Evolutionary conservation across 2,113 vertebrate species (phyloP).

Genomic region (Anser brachyrhynchus): DNA sequence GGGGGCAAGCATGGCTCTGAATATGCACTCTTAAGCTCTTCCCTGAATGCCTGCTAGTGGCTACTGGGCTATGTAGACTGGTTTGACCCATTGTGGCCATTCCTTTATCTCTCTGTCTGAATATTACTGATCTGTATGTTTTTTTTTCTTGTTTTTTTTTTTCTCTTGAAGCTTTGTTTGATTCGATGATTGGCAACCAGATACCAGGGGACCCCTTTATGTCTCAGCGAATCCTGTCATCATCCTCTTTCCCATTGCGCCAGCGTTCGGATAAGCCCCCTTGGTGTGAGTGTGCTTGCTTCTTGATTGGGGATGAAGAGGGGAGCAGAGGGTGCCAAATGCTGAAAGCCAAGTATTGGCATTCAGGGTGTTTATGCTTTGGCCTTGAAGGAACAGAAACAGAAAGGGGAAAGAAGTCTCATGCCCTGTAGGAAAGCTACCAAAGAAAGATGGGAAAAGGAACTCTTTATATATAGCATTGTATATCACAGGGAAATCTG

Average conservation of each 20-base stretch:
- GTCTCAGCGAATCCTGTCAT: constrained; percentile 87
- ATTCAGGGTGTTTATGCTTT: neutral
- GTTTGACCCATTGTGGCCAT: neutral
- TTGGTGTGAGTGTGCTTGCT: constrained; percentile 89
- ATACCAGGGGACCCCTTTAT: constrained; percentile 85
- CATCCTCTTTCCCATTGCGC: constrained; percentile 82
- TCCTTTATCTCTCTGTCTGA: neutral
- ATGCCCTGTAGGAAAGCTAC: neutral
- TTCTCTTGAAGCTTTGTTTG: constrained; percentile 83
- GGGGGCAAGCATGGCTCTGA: neutral
- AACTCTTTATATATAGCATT: neutral
- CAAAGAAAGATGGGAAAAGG: neutral
- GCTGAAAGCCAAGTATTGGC: neutral
- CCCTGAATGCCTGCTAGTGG: rapidly evolving
- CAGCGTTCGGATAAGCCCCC: constrained; percentile 91
- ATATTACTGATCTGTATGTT: neutral
- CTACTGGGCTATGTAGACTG: neutral
- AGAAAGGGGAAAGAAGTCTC: neutral
- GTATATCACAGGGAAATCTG: neutral
- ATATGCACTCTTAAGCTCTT: neutral
- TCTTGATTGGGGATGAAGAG: neutral
- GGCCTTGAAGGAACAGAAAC: neutral
- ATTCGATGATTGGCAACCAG: constrained; percentile 82
- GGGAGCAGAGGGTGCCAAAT: neutral
- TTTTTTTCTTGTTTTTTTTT: constrained; percentile 75